Base-by-base conservation (phyloP, 2,113 vertebrate species). In the Cryptoleucopteryx plumbea region DNA sequence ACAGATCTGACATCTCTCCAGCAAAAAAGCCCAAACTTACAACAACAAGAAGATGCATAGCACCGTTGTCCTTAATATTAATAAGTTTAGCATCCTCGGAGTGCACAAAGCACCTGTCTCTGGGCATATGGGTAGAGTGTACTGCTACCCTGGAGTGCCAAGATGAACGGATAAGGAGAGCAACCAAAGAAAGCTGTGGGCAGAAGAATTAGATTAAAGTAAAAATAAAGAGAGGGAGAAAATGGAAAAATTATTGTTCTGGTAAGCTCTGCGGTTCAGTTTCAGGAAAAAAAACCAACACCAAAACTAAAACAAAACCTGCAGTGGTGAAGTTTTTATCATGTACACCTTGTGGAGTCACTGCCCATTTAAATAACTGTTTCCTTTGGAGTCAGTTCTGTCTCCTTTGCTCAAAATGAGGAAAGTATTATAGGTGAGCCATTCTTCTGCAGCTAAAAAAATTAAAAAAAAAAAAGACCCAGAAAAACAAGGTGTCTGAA, bases 1-100 rank as follows among this genome's bases (percentile, higher is more conserved):
- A 59, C 68, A 90, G 63, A 45, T 88, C 23, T 90, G 92, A 71
- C 75, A 90, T 63, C 16, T 77, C 32, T 71, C 29, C 79, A 90
- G 82, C 14, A 81, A 71, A 86, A 87, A 90, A 63, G 18, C 22
- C n/a, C 63, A 36, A 40, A 67, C 15, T 62, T 90, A 59, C 7
- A 88, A 34, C 10, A 94, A 43, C 2, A 78, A 94, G 9, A 65
- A 88, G 61, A 78, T 86, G 29, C 43, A 90, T 27, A 72, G 7
- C 50, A 67, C 13, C 0, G 0, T 29, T 91, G 31, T 84, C 31
- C 59, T 93, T 83, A 88, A 68, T 85, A 52, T 89, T 82, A 82
- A 43, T 55, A 66, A 70, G 21, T 78, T 77, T 59, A 55, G 23
- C 17, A 38, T 50, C 47, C 45, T 62, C 26, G 13, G 42, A 86